Evolutionary conservation across 2,113 vertebrate species (phyloP), one percentile per base, ranked within the genome.

Genomic region (Sinocyclocheilus anophthalmus): DNA sequence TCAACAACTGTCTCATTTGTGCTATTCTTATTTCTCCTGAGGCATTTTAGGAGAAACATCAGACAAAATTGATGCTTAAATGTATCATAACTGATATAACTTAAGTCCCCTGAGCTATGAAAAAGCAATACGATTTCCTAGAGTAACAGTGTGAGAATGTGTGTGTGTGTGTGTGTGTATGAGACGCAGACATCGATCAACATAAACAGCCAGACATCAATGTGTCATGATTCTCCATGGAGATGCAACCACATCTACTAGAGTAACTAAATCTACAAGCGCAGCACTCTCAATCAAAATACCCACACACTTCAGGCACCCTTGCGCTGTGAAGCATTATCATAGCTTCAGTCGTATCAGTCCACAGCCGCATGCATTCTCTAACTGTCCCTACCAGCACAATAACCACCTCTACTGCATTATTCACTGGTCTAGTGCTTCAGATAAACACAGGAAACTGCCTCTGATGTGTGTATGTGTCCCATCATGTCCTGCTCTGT

Each of bases 131-230:
- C 26, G 30, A n/a, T 59, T 79, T 57, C 76, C 53, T 50, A 53
- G 33, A 76, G 24, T 24, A 76, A 76, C 75, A 76, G 42, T 30
- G 24, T 73, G 75, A 0, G 70, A n/a, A 12, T 39, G 16, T 48
- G 12, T 45, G 42, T 48, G 30, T 78, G 53, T 33, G 1, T 53
- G 42, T 45, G 26, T 78, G 53, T 37, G 1, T 55, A 33, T 22
- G 53, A 18, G 30, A 59, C 12, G 7, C 24, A 79, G 53, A 55
- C 76, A 57, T 79, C 26, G 76, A 79, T 79, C 76, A 59, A 81
- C 79, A 81, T 67, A 81, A 81, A 67, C 79, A 81, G 39, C 37
- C 39, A 81, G 39, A 67, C 37, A 81, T n/a, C n/a, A 81, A 81
- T 20, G 39, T 67, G 79, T 63, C 37, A 45, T 67, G 59, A 81